Evolutionary conservation across 2,888 invertebrate genomes (phyloP).

Genomic region (Willowsia nigromaculata): DNA sequence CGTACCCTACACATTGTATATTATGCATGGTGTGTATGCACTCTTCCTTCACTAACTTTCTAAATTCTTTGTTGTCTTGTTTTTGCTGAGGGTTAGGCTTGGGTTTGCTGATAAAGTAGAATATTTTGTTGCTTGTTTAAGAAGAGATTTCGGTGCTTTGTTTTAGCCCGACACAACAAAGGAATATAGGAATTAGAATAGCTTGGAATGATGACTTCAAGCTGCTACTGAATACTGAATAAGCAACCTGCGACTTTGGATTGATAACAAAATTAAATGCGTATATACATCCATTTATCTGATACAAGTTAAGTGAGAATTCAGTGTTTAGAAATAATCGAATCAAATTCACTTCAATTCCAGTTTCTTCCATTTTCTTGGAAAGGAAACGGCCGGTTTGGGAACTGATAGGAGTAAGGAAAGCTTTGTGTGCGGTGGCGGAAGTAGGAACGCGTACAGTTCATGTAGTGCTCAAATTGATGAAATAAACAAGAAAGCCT

Average conservation of each 20-base stretch:
- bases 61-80: not conserved
- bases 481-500: not conserved
- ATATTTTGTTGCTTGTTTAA: not conserved
- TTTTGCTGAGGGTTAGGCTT: not conserved
- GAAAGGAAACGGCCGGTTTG: slow-evolving; percentile 38
- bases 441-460: not conserved
- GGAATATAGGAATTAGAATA: not conserved
- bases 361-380: not conserved
- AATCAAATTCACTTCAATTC: slow-evolving; percentile 42
- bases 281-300: slow-evolving; percentile 19
- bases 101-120: not conserved
- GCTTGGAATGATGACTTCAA: not conserved
- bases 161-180: not conserved
- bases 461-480: slow-evolving; percentile 7
- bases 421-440: not conserved
- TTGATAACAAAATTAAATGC: not conserved
- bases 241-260: not conserved
- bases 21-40: not conserved
- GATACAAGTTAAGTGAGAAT: not conserved
- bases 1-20: not conserved
- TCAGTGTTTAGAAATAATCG: slow-evolving; percentile 14
- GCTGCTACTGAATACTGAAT: not conserved
- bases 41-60: not conserved
- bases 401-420: not conserved
- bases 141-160: not conserved